Evolutionary conservation across 2,888 invertebrate genomes (phyloP), one percentile per base, ranked within the genome.

Genomic region (Oxycera nigricornis): DNA sequence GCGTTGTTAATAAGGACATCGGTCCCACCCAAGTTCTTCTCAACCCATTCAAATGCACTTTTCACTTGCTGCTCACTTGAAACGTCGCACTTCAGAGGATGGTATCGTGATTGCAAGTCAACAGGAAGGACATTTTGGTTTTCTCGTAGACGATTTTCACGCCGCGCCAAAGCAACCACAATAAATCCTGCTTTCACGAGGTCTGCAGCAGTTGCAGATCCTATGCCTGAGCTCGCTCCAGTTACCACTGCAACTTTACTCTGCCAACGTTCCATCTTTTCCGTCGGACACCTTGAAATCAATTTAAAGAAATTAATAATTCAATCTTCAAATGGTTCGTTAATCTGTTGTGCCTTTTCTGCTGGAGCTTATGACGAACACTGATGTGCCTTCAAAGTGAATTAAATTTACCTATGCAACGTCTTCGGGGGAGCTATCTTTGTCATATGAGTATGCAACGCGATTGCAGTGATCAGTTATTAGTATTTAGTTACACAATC

Each of bases 191-290:
- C 83, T 73, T 82, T 80, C 2, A 86, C 85, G 39, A 89, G 79
- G 6, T 85, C 83, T 35, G 82, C 81, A 1, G 84, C 83, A 74
- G 87, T 86, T 7, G 86, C 87, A 1, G 87, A 87, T 11, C 89
- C 91, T 72, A 91, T 90, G 2, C 90, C 91, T 0, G 87, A 83
- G 81, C 90, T 90, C 20, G 90, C 90, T 52, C 91, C 91, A 2
- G 89, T 91, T 61, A 91, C 90, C 59, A 91, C 85, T 0, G 90
- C 90, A 0, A 89, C 87, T 81, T 88, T 88, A 73, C 88, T 89
- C 3, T 80, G 79, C 90, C 90, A 91, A 73, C 89, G 55, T 1
- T 55, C 55, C 55, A 55, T 55, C 24, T n/a, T n/a, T n/a, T n/a
- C n/a, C n/a, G n/a, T n/a, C n/a, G n/a, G n/a, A n/a, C n/a, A n/a